A percentile compares a stretch with the other conserved stretches of the same genome.
Evolutionary conservation across 2,888 invertebrate genomes (phyloP).

Genomic region (Vannuccia rotundouncinata): DNA sequence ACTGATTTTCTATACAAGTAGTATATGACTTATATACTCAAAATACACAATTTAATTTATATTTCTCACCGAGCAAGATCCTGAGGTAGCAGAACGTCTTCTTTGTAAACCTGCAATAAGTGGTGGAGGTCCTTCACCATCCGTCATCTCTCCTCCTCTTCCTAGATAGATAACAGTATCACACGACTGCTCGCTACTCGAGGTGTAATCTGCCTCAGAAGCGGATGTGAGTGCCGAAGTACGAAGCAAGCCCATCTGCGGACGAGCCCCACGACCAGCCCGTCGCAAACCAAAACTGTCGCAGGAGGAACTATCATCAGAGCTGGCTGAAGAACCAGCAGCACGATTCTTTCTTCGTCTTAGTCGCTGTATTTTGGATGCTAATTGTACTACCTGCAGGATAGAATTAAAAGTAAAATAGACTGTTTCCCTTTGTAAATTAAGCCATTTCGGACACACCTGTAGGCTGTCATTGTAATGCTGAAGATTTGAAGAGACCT

Average conservation of each 20-base stretch:
- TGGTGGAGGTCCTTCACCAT: constrained; percentile 56
- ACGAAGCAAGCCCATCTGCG: constrained; percentile 46
- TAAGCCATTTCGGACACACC: constrained; percentile 52
- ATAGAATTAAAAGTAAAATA: constrained; percentile 32
- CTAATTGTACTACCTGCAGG: constrained; percentile 70
- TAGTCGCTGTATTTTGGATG: constrained; percentile 85
- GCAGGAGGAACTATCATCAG: constrained; percentile 58
- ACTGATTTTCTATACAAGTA: too few species aligned
- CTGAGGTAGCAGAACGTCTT: neutral
- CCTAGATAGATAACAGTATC: constrained; percentile 86
- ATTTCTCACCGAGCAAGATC: constrained; percentile 30
- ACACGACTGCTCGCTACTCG: constrained; percentile 90
- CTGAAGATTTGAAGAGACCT: constrained; percentile 75
- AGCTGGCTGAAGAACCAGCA: constrained; percentile 62
- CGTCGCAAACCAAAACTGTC: constrained; percentile 45
- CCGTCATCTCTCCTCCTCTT: constrained; percentile 54
- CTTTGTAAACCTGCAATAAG: neutral
- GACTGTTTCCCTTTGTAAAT: neutral
- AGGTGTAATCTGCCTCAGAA: constrained; percentile 63
- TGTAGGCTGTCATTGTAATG: constrained; percentile 87
- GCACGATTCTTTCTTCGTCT: constrained; percentile 62
- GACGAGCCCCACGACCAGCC: constrained; percentile 46
- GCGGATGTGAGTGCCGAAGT: constrained; percentile 43
- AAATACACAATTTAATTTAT: too few species aligned
- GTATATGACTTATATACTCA: too few species aligned